Percentiles rank a stretch among this genome's conserved stretches.
Conservation (phyloP, 2,888 invertebrate species). For the Melanotus villosus region DNA sequence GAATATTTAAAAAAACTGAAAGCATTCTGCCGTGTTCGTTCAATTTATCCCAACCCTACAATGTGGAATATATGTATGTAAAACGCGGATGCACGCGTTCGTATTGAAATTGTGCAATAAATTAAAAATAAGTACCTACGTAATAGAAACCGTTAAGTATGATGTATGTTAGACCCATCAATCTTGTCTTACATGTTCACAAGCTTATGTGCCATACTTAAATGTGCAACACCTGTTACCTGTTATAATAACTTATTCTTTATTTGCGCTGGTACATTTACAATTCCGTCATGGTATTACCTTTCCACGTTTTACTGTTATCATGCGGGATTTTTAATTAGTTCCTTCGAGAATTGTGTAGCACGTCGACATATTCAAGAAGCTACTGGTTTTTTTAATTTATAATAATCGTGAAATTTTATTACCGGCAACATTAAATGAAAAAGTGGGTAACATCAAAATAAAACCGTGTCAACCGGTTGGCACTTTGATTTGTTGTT, state of each 20-base stretch:
- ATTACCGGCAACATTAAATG: too few relatives aligned
- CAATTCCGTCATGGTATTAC: constrained; percentile 6
- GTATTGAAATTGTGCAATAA: background rate
- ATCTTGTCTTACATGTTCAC: background rate
- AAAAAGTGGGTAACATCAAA: too few relatives aligned
- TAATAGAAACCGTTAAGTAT: constrained; percentile 1
- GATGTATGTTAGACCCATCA: constrained; percentile 1
- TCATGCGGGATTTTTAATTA: constrained; percentile 5
- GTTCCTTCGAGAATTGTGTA: background rate
- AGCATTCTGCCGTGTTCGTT: background rate
- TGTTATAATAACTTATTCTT: background rate
- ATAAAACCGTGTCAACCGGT: too few relatives aligned
- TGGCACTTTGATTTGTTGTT: too few relatives aligned
- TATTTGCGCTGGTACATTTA: background rate
- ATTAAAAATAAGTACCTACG: constrained; percentile 12
- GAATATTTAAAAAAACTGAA: background rate
- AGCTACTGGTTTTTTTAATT: too few relatives aligned
- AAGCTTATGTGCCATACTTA: too few relatives aligned
- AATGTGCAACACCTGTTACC: background rate
- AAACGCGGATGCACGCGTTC: background rate
- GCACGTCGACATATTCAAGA: background rate
- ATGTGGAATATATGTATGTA: background rate
- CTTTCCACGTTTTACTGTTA: background rate
- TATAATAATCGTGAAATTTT: too few relatives aligned
- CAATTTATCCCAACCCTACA: background rate